Conservation (phyloP, 1,140 invertebrate species). For the Myzus persicae region DNA sequence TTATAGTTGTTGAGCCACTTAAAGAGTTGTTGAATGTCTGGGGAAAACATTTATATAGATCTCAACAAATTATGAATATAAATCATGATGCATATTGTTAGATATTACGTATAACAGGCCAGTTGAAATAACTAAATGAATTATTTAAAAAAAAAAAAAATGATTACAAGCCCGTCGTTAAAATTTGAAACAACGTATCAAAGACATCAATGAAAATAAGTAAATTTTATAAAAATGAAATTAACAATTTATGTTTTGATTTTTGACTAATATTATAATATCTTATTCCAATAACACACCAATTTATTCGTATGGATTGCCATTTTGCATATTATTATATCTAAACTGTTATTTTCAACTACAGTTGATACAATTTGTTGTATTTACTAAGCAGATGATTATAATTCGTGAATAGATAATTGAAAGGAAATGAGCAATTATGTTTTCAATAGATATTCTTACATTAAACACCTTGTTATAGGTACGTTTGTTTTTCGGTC, state of each 20-base stretch:
- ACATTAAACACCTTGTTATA: no score
- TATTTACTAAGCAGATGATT: background rate
- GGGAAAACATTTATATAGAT: background rate
- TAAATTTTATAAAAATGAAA: background rate
- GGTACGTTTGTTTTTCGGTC: slow-evolving; percentile 4
- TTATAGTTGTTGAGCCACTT: background rate
- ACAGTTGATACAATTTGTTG: background rate
- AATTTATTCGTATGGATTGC: background rate
- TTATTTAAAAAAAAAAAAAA: background rate
- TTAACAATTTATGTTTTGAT: background rate
- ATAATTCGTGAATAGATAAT: background rate
- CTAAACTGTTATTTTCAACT: background rate
- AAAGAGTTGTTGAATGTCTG: background rate
- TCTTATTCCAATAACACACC: background rate
- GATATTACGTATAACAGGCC: background rate
- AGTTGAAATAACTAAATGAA: no score
- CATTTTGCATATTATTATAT: background rate
- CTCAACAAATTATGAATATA: background rate
- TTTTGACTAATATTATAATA: background rate
- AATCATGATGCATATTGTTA: background rate
- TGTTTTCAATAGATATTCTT: background rate
- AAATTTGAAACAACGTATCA: background rate
- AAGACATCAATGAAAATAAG: background rate
- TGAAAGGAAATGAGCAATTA: background rate
- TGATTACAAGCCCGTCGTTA: background rate